Evolutionary conservation across 1,140 invertebrate species (phyloP), one percentile per base, ranked within the genome.

Genomic region (Drosophila pseudoananassae): DNA sequence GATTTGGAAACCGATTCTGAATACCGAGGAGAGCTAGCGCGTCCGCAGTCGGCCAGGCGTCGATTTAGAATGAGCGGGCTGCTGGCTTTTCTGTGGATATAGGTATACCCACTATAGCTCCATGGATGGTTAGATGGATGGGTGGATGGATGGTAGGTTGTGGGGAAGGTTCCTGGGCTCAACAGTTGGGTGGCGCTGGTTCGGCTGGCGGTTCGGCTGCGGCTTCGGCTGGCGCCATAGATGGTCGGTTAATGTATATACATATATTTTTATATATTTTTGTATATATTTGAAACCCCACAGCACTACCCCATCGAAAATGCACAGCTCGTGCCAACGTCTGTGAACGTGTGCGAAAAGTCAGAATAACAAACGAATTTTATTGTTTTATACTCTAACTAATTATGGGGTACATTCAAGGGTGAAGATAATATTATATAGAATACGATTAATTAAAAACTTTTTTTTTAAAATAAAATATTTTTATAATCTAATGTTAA

Each of bases 41-140:
- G 83, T 83, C 76, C 78, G 79, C 75, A 87, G 54, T 53, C 69
- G 71, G 70, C 71, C 57, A 85, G 74, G 49, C 58, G 74, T 82
- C 82, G 82, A 75, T 82, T 70, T 75, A 78, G 82, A 85, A 87
- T 85, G 78, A 40, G 47, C 46, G 29, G 27, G 27, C 50, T 51
- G 57, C 71, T n/a, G 23, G n/a, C 33, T 59, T 56, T 4, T 27
- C 52, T 58, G 55, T 43, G 23, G 33, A 61, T 52, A 56, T 6
- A 23, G 59, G 51, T 52, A 14, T 33, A 33, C 50, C n/a, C 9
- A 33, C 29, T 15, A 29, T 47, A 31, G 66, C 63, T 69, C 31
- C 25, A 20, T 43, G 43, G 47, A 38, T 63, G 49, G 53, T 20
- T 38, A 38, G 23, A 46, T 49, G n/a, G 29, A 31, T 33, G 27